Percentiles rank a stretch among this genome's conserved stretches.
These are phyloP conservation scores for Nezara viridula DNA, from an alignment of 2,888 invertebrate species.

Conservation along the genomic window DNA sequence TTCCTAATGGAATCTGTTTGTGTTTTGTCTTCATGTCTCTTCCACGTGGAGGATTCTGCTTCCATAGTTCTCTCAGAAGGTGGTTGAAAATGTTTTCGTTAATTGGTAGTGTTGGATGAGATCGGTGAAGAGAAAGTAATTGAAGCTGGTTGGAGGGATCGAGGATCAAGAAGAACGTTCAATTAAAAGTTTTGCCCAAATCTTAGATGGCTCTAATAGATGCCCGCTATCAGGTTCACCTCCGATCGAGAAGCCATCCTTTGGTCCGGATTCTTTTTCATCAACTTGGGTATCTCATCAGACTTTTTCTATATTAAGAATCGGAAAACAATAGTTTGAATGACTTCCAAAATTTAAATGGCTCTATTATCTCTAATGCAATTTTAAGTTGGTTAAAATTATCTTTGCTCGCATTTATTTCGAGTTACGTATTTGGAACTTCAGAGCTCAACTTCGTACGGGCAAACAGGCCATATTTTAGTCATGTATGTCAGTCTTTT, in stretches of 20 bases:
- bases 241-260: not conserved
- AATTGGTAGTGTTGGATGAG: not conserved
- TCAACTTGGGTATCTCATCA: not conserved
- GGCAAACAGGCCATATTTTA: no score
- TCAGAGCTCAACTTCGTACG: no score
- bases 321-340: not conserved
- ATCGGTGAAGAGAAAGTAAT: not conserved
- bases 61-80: not conserved
- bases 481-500: no score
- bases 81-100: not conserved
- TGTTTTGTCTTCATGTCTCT: no score
- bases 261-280: not conserved
- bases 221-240: not conserved
- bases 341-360: not conserved
- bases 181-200: conserved; percentile 19
- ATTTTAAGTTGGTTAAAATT: no score
- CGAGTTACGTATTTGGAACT: no score
- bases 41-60: not conserved
- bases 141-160: not conserved
- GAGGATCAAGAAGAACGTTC: not conserved
- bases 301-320: not conserved
- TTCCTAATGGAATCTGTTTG: no score
- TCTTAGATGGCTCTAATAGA: not conserved
- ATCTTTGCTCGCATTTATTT: no score
- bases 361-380: no score